Percentiles rank a stretch among this genome's conserved stretches.
These are phyloP conservation scores for Scrobipalpa atriplicella DNA, from an alignment of 2,888 invertebrate genomes.

Conservation along the genomic window DNA sequence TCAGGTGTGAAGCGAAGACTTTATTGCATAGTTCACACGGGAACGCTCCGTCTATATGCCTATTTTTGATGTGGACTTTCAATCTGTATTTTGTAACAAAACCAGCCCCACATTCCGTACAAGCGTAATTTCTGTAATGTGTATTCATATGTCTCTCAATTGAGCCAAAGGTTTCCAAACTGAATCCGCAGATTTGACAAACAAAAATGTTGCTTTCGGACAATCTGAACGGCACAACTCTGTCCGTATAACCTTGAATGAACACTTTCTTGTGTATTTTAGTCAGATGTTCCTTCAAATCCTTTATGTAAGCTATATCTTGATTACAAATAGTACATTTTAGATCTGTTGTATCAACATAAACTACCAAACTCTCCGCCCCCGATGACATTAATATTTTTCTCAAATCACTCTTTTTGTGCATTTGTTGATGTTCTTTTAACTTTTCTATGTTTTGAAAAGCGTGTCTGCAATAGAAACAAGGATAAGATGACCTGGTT, in stretches of 20 bases:
- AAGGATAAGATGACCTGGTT: slow-evolving; percentile 61
- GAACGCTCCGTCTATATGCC: slow-evolving; percentile 54
- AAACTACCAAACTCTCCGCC: slow-evolving; percentile 60
- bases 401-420: slow-evolving; percentile 49
- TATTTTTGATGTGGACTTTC: slow-evolving; percentile 62
- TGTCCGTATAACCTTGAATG: slow-evolving; percentile 52
- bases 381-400: slow-evolving; percentile 56
- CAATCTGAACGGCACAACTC: slow-evolving; percentile 67
- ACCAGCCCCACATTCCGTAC: slow-evolving; percentile 67
- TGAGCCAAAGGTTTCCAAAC: slow-evolving; percentile 69
- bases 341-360: slow-evolving; percentile 64
- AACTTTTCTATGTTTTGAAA: slow-evolving; percentile 56
- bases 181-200: slow-evolving; percentile 64
- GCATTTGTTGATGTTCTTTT: slow-evolving; percentile 51
- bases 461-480: slow-evolving; percentile 63
- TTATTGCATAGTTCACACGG: slow-evolving; percentile 65
- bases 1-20: slow-evolving; percentile 55
- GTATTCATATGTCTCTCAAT: slow-evolving; percentile 74
- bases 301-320: slow-evolving; percentile 47
- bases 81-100: slow-evolving; percentile 65
- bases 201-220: slow-evolving; percentile 49
- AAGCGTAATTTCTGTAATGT: slow-evolving; percentile 68
- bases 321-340: slow-evolving; percentile 58
- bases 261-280: slow-evolving; percentile 60
- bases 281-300: slow-evolving; percentile 59